Evolutionary conservation across 2,797 vertebrate species (phyloP).

Genomic region (Acipenser oxyrinchus): DNA sequence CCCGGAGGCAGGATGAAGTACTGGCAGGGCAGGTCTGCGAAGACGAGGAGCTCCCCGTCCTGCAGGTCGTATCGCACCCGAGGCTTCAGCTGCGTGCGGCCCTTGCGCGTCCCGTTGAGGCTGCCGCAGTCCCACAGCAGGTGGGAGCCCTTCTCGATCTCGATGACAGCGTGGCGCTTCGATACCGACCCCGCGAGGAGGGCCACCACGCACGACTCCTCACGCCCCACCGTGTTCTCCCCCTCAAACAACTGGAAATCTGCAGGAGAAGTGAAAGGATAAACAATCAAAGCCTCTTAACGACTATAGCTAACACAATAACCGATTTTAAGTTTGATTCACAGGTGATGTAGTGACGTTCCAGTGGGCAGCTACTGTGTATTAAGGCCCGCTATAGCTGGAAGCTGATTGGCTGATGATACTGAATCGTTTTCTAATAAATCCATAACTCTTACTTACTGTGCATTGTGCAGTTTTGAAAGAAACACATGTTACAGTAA

Average conservation of each 20-base stretch:
- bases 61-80: slow-evolving; percentile 65
- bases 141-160: slow-evolving; percentile 53
- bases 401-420: background rate
- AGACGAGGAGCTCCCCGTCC: slow-evolving; percentile 60
- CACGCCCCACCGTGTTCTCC: slow-evolving; percentile 73
- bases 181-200: slow-evolving; percentile 69
- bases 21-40: slow-evolving; percentile 77
- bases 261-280: slow-evolving; percentile 27
- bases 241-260: slow-evolving; percentile 73
- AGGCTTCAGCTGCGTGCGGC: slow-evolving; percentile 60
- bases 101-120: slow-evolving; percentile 77
- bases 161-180: slow-evolving; percentile 70
- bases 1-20: slow-evolving; percentile 40
- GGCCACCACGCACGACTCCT: slow-evolving; percentile 55
- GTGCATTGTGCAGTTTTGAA: no score
- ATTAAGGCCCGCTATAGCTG: background rate
- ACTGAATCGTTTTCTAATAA: background rate
- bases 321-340: background rate
- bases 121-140: slow-evolving; percentile 73
- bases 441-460: background rate
- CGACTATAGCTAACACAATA: background rate
- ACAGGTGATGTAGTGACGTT: no score
- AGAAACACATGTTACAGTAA: no score
- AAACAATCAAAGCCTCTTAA: background rate
- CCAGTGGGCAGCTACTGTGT: background rate